A percentile compares a stretch with the other conserved stretches of the same genome.
phyloP scores from a whole-genome alignment of 2,113 vertebrate genomes.

The Lophura nycthemera region DNA sequence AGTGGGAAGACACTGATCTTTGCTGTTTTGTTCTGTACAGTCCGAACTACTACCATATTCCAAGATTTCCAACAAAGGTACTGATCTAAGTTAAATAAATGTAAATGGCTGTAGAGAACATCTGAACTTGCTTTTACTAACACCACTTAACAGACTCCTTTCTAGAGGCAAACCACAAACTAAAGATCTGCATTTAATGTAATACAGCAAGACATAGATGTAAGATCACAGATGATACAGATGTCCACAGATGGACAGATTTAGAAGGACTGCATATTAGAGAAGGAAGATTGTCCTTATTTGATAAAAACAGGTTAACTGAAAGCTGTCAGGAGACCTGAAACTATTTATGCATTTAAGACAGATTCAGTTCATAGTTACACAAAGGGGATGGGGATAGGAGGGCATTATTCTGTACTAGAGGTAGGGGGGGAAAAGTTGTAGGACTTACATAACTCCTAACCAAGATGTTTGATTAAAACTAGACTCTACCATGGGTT shows the following conservation, averaged over 20 bases:
- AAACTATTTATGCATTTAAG: conserved; percentile 36
- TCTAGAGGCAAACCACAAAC: background rate
- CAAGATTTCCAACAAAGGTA: background rate
- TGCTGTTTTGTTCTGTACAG: background rate
- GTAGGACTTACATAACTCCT: background rate
- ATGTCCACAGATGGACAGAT: background rate
- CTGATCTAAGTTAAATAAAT: background rate
- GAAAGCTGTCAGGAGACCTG: background rate
- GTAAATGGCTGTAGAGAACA: background rate
- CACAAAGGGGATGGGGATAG: background rate
- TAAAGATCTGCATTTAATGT: background rate
- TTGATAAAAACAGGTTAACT: background rate
- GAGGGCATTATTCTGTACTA: background rate
- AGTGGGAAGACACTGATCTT: background rate
- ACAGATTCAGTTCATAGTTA: background rate
- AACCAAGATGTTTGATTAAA: background rate
- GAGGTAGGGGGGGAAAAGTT: background rate
- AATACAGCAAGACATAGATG: background rate
- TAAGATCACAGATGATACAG: too few species aligned
- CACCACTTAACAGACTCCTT: background rate
- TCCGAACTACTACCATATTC: background rate
- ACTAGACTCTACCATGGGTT: background rate
- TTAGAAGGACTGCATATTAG: background rate
- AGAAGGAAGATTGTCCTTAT: background rate
- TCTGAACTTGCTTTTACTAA: background rate